Conservation (phyloP, 2,888 invertebrate genomes). For the Meta bourneti region DNA sequence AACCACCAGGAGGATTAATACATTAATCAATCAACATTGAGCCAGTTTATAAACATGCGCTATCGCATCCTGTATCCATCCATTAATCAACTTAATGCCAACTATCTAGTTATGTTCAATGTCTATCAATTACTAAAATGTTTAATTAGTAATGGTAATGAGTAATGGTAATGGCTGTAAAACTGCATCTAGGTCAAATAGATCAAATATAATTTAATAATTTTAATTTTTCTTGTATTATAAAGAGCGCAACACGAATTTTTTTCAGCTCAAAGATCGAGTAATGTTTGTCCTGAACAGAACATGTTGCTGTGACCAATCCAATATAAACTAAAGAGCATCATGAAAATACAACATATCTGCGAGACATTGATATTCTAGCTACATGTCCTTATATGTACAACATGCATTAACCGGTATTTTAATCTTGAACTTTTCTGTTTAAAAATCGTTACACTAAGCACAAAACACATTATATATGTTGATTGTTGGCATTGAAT, state of each 20-base stretch:
- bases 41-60: too few relatives aligned
- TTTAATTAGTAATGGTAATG: neutral
- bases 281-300: neutral
- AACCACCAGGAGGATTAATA: too few relatives aligned
- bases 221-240: too few relatives aligned
- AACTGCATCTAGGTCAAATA: neutral
- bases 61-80: too few relatives aligned
- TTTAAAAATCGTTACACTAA: neutral
- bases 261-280: too few relatives aligned
- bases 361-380: neutral
- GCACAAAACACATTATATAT: neutral
- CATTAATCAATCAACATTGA: too few relatives aligned
- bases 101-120: too few relatives aligned
- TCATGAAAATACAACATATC: neutral
- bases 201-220: neutral
- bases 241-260: too few relatives aligned
- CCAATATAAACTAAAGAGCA: neutral
- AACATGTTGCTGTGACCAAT: neutral
- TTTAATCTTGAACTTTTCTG: neutral
- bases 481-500: neutral
- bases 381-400: neutral
- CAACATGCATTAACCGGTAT: neutral
- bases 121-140: neutral
- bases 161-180: neutral
- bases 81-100: too few relatives aligned